phyloP scores from a whole-genome alignment of 2,113 vertebrate species.

The Ictidomys tridecemlineatus region DNA sequence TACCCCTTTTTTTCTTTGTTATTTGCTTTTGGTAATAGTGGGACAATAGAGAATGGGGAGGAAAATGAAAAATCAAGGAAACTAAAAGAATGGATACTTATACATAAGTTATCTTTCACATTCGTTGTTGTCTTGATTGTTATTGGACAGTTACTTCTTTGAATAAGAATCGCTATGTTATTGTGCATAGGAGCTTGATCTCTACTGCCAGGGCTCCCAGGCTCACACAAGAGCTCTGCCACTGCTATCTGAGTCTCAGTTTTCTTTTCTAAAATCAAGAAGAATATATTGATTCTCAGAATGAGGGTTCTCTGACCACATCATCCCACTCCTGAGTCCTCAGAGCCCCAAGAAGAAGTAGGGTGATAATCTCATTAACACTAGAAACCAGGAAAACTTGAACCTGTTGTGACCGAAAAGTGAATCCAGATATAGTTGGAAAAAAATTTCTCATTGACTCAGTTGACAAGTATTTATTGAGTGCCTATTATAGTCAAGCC shows the following conservation, averaged over 20 bases:
- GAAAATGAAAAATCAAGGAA: conserved; percentile 44
- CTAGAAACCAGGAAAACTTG: not conserved
- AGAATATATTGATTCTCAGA: not conserved
- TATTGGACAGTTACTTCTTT: not conserved
- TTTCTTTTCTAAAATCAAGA: not conserved
- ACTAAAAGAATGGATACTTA: not conserved
- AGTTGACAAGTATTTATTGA: not conserved
- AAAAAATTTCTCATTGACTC: not conserved
- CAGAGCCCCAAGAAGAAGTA: not conserved
- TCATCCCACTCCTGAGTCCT: not conserved
- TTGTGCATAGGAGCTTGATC: not conserved
- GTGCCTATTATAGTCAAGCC: not conserved
- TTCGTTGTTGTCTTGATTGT: not conserved
- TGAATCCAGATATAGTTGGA: not conserved
- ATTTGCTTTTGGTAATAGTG: not conserved
- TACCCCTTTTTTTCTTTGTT: conserved; percentile 13
- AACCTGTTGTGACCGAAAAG: not conserved
- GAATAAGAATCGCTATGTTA: not conserved
- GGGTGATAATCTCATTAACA: not conserved
- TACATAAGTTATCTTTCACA: not conserved
- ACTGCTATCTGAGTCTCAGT: not conserved
- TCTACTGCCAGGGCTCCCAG: not conserved
- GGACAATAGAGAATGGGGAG: not conserved
- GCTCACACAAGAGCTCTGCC: not conserved
- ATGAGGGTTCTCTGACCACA: not conserved